These are phyloP conservation scores for Pangasius mekongensis DNA, from an alignment of 2,797 vertebrate genomes.

Conservation along the genomic window DNA sequence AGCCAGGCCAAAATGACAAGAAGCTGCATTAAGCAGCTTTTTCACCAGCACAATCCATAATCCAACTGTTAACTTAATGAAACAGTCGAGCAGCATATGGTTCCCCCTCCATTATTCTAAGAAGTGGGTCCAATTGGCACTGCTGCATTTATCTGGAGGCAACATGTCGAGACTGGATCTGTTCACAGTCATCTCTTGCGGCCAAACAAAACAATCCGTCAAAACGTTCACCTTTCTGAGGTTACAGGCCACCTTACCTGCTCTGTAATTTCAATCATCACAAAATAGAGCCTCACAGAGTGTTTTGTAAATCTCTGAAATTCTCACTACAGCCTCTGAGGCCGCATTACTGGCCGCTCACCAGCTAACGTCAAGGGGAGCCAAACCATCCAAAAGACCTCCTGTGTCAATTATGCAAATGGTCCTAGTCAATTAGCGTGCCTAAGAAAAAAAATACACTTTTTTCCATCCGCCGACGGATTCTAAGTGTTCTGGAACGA, in stretches of 20 bases:
- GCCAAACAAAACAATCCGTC: constrained; percentile 54
- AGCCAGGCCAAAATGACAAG: constrained; percentile 10
- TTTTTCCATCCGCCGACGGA: constrained; percentile 24
- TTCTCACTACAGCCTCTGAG: constrained; percentile 10
- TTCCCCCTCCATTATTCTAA: constrained; percentile 46
- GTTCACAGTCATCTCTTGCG: constrained; percentile 11
- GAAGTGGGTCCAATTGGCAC: constrained; percentile 60
- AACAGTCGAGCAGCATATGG: constrained; percentile 57
- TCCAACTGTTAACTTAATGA: constrained; percentile 54
- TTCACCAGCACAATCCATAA: constrained; percentile 38
- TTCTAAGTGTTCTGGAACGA: constrained; percentile 55
- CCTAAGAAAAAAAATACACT: constrained; percentile 14
- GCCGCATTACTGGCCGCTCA: constrained; percentile 34
- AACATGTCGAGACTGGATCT: constrained; percentile 51
- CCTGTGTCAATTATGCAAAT: constrained; percentile 62
- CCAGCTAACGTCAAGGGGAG: constrained; percentile 41
- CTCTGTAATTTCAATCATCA: constrained; percentile 31
- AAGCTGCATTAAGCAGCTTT: constrained; percentile 5
- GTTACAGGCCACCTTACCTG: constrained; percentile 34
- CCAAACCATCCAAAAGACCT: constrained; percentile 45
- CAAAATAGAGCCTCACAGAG: neutral
- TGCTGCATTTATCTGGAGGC: constrained; percentile 50
- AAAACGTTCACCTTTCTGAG: constrained; percentile 23
- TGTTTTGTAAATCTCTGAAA: constrained; percentile 21
- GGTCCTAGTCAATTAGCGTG: constrained; percentile 47